phyloP scores from a whole-genome alignment of 2,113 vertebrate species.

The Mellivora capensis region DNA sequence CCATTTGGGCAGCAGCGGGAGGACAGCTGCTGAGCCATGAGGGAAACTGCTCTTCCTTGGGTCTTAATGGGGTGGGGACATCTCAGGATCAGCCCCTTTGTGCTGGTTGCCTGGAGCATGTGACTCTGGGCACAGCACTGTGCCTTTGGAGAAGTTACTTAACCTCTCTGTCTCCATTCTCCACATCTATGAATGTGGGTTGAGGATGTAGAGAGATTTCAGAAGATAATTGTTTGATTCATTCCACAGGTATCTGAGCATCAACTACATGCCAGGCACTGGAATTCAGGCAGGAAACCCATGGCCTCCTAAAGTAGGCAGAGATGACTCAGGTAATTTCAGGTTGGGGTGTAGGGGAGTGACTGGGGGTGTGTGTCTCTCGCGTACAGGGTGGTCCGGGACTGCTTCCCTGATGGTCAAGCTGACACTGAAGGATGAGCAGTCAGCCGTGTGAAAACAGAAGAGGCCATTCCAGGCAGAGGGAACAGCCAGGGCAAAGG shows the following conservation, averaged over 20 bases:
- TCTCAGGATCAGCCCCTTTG: background rate
- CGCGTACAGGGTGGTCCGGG: background rate
- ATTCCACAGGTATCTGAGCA: background rate
- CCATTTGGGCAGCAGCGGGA: background rate
- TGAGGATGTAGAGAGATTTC: background rate
- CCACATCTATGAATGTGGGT: background rate
- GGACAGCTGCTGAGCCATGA: background rate
- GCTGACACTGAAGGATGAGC: background rate
- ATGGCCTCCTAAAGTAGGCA: background rate
- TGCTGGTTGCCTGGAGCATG: background rate
- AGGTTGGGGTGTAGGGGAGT: background rate
- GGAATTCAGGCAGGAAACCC: background rate
- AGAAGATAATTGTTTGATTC: background rate
- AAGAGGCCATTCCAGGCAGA: background rate
- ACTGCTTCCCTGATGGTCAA: background rate
- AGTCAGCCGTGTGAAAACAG: background rate
- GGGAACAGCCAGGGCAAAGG: background rate
- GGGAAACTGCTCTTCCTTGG: background rate
- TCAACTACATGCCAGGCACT: background rate
- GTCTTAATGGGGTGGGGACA: background rate
- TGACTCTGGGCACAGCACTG: background rate
- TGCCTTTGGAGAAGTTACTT: background rate
- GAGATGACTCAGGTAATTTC: conserved; percentile 11
- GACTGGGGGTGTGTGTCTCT: background rate
- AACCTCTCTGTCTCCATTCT: background rate